Evolutionary conservation across 1,140 invertebrate species (phyloP), one percentile per base, ranked within the genome.

Genomic region (Nephila pilipes): DNA sequence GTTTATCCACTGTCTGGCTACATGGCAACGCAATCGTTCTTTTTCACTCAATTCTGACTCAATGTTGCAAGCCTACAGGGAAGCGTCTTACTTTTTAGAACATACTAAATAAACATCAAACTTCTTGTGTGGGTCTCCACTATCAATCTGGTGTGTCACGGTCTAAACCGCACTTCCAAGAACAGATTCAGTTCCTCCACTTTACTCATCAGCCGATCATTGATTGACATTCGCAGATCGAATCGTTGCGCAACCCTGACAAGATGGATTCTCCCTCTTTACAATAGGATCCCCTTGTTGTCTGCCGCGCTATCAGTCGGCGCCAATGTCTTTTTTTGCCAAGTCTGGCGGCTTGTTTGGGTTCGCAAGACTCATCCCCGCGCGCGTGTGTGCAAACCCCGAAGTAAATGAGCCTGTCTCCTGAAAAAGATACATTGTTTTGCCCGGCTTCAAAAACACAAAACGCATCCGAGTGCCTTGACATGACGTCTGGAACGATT

Each of bases 201-300:
- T 46, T 46, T 10, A 46, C 12, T n/a, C 63, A 65, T 75, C 32
- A 75, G 29, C 29, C 6, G 69, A 75, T 75, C 29, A 32, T 8
- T 75, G 69, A 75, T 75, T 75, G 69, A 75, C 29, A 75, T 32
- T 75, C 29, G 69, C 69, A 14, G 18, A 14, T 75, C 69, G 12
- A 75, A 29, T 18, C 18, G 69, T 36, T 36, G 14, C 69, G 16
- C 25, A 75, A 75, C 69, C 18, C 10, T 16, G 16, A 32, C 14
- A 12, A 32, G 69, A 75, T 36, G 32, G 69, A 75, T 75, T 18
- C 2, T 75, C 29, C 6, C 2, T 75, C 32, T 4, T 20, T 16
- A 75, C 69, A 75, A 75, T 36, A 36, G 69, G 12, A 75, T 32
- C 29, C 18, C 69, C 69, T 75, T 75, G 69, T 75, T 75, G 69